phyloP scores from a whole-genome alignment of 2,113 vertebrate species.

The mouse (Mus musculus) region GRCm39 chr16:38041501-38042000 shows the following conservation, averaged over 20 bases:
- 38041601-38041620: not conserved
- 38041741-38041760: not conserved
- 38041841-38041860: conserved; percentile 5
- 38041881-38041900: not conserved
- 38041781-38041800: conserved; percentile 22
- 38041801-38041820: not conserved
- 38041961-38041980: not conserved
- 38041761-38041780: not conserved
- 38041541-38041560: conserved; percentile 7
- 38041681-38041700: not conserved
- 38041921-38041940: not conserved
- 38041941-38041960: not conserved
- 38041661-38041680: not conserved
- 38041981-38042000: not conserved
- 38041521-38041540: not conserved
- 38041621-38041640: conserved; percentile 25
- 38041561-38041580: not conserved
- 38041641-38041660: not conserved
- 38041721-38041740: not conserved
- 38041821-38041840: not conserved
- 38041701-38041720: not conserved
- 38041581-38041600: not conserved
- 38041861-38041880: not conserved
- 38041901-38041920: conserved; percentile 4
- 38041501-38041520: not conserved